These are phyloP conservation scores for Bergia puertoricense DNA, from an alignment of 92 coral and sea anemone genomes.

Conservation along the genomic window DNA sequence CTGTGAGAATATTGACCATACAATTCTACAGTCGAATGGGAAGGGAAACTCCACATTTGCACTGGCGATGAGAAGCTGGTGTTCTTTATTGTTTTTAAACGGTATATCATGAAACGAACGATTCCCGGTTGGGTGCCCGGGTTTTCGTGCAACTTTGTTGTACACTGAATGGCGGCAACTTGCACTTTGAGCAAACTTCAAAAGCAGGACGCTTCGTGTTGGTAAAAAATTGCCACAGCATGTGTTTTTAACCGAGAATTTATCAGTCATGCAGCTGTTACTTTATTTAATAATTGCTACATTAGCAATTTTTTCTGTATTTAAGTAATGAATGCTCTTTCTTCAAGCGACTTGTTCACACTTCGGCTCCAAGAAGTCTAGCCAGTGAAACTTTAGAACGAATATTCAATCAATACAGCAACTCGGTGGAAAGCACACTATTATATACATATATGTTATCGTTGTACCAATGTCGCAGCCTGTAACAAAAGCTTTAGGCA, in stretches of 20 bases:
- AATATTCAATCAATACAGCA: neutral
- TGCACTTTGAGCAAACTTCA: neutral
- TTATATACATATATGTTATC: neutral
- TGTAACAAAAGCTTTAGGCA: neutral
- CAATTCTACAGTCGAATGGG: neutral
- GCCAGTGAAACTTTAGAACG: constrained; percentile 42
- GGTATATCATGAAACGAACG: neutral
- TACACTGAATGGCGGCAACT: neutral
- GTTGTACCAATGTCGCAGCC: neutral
- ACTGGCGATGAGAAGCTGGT: neutral
- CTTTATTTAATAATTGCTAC: neutral
- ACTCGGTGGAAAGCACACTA: neutral
- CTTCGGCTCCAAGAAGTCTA: constrained; percentile 16
- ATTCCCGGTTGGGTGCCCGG: neutral
- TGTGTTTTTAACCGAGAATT: neutral
- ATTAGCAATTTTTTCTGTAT: neutral
- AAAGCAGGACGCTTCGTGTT: neutral
- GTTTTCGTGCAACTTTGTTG: neutral
- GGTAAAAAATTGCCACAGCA: neutral
- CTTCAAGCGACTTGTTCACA: neutral
- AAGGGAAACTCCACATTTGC: neutral
- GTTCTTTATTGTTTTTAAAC: neutral
- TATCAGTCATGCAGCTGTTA: neutral
- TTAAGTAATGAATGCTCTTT: neutral
- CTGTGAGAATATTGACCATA: neutral